Evolutionary conservation across 2,113 vertebrate species (phyloP).

Genomic region (Camelus bactrianus): DNA sequence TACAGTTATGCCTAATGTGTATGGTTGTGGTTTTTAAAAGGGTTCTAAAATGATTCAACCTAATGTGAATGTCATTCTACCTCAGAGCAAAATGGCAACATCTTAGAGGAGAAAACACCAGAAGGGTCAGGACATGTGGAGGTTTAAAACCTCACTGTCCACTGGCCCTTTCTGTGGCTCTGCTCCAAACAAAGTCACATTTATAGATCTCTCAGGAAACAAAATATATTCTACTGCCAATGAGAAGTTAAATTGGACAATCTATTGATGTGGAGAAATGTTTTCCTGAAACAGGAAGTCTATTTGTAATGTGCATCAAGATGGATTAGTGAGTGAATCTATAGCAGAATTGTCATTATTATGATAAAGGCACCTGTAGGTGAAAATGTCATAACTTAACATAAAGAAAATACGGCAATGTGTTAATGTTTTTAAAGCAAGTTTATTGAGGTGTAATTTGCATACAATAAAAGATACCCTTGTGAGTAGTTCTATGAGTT

Average conservation of each 20-base stretch:
- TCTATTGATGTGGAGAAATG: neutral
- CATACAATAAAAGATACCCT: slow-evolving; percentile 2
- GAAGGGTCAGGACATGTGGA: neutral
- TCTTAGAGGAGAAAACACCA: neutral
- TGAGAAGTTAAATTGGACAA: neutral
- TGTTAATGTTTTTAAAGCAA: neutral
- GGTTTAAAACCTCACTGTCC: neutral
- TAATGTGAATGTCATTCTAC: neutral
- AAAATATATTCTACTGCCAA: neutral
- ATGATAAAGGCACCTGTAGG: neutral
- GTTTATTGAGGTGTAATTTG: neutral
- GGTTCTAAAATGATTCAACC: neutral
- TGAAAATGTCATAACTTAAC: neutral
- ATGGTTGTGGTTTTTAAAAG: neutral
- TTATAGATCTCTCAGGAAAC: neutral
- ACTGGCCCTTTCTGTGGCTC: neutral
- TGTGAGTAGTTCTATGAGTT: neutral
- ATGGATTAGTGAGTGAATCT: neutral
- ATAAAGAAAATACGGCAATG: neutral
- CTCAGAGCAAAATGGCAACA: neutral
- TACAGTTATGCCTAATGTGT: neutral
- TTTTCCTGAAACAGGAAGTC: neutral
- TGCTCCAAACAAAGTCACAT: neutral
- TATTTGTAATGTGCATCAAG: slow-evolving; percentile 1
- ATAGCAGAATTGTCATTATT: neutral